A percentile compares a stretch with the other conserved stretches of the same genome.
phyloP scores from a whole-genome alignment of 1,140 invertebrate species.

The Ceratosolen solmsi region DNA sequence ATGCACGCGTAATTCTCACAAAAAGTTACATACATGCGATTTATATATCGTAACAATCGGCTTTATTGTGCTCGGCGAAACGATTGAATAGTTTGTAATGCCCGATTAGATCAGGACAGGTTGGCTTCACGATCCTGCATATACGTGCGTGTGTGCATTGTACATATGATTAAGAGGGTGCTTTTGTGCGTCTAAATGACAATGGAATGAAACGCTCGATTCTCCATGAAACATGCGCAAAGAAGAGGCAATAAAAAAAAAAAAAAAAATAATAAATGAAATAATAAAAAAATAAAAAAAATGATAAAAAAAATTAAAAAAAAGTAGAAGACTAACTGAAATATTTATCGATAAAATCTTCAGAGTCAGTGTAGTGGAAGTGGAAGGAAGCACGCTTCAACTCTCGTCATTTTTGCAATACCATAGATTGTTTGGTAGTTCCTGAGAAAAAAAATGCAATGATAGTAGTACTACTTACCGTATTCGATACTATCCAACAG shows the following conservation, averaged over 20 bases:
- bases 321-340: not conserved
- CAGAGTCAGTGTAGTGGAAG: not conserved
- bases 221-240: not conserved
- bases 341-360: slow-evolving; percentile 25
- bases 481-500: not conserved
- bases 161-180: slow-evolving; percentile 22
- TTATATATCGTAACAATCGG: slow-evolving; percentile 11
- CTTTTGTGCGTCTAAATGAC: slow-evolving; percentile 18
- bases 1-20: not conserved
- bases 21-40: not conserved
- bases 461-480: not conserved
- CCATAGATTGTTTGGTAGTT: not conserved
- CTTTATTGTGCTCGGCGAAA: slow-evolving; percentile 10
- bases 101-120: not conserved
- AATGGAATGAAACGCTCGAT: slow-evolving; percentile 23
- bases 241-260: not conserved
- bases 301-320: not conserved
- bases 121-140: not conserved
- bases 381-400: not conserved
- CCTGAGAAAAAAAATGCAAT: not conserved
- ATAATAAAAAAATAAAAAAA: not conserved
- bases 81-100: slow-evolving; percentile 17
- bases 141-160: not conserved
- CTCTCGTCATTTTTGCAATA: not conserved
- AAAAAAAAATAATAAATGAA: not conserved